Percentiles rank a stretch among this genome's conserved stretches.
phyloP scores from a whole-genome alignment of 2,888 invertebrate species.

The Thalpophila matura region DNA sequence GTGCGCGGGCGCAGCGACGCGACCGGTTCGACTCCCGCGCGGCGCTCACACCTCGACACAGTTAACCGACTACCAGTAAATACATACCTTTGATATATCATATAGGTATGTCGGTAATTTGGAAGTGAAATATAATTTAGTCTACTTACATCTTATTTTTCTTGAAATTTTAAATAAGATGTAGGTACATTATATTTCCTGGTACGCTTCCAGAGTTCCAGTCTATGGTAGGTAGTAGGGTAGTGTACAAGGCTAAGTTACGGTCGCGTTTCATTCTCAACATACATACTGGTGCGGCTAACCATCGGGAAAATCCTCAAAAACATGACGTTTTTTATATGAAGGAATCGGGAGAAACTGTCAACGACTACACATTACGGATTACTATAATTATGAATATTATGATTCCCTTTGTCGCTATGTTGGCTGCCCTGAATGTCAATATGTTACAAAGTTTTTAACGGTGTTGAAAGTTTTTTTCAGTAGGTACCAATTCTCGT shows the following conservation, averaged over 20 bases:
- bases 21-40: constrained; percentile 54
- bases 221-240: background rate
- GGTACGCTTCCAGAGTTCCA: no score
- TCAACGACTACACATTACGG: background rate
- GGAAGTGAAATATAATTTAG: background rate
- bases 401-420: no score
- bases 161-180: no score
- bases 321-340: background rate
- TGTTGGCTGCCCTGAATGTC: no score
- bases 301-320: background rate
- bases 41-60: constrained; percentile 31
- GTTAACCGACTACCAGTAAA: constrained; percentile 8
- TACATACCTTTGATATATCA: background rate
- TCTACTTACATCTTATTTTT: background rate
- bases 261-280: background rate
- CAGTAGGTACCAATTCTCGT: no score
- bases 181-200: no score
- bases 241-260: no score
- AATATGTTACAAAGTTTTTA: no score
- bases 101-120: background rate
- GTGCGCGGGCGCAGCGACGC: constrained; percentile 1
- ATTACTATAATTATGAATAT: no score
- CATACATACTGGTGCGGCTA: no score
- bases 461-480: no score
- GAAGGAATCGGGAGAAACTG: background rate